phyloP scores from a whole-genome alignment of 2,113 vertebrate genomes.

The Orthonyx spaldingii region DNA sequence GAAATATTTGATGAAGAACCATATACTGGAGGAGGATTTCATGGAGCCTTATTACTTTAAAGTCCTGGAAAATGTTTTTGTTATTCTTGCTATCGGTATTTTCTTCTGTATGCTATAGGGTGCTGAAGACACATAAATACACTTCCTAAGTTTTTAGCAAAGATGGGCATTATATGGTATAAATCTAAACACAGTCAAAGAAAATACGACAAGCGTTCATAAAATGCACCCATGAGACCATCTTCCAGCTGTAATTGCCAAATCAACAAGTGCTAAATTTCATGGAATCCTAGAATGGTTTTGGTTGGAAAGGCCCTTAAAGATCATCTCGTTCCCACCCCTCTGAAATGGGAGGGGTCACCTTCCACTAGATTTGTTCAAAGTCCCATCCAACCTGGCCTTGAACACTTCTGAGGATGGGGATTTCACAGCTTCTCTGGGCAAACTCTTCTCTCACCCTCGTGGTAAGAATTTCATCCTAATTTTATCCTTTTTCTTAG shows the following conservation, averaged over 20 bases:
- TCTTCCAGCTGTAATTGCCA: background rate
- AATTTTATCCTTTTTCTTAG: background rate
- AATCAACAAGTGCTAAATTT: background rate
- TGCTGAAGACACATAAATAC: background rate
- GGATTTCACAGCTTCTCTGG: background rate
- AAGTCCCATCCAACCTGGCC: background rate
- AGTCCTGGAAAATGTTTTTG: background rate
- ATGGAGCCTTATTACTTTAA: background rate
- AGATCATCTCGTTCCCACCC: fast-evolving
- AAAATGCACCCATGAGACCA: background rate
- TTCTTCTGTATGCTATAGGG: background rate
- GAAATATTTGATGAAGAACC: background rate
- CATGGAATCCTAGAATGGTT: background rate
- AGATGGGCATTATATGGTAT: background rate
- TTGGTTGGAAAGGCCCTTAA: background rate
- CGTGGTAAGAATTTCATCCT: background rate
- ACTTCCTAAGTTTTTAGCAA: background rate
- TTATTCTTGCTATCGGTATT: background rate
- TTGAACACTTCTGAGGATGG: background rate
- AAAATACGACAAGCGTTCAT: background rate
- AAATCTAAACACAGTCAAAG: conserved; percentile 5
- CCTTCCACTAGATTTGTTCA: background rate
- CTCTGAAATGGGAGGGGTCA: background rate
- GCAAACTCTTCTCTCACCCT: background rate
- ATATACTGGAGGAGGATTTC: background rate